Evolutionary conservation across 2,113 vertebrate species (phyloP).

Genomic region (Melospiza georgiana): DNA sequence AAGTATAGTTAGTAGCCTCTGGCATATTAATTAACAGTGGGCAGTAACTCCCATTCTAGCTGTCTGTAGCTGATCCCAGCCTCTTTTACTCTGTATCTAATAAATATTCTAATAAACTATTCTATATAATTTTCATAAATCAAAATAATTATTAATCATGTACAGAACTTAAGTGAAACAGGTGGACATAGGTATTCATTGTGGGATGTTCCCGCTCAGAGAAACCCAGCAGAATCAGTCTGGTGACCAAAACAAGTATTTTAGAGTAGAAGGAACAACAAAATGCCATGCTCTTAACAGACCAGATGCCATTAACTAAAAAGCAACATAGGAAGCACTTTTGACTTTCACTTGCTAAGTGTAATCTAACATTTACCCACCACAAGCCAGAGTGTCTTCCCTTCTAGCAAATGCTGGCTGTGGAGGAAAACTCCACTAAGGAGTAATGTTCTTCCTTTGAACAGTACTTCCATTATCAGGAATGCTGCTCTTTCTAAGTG

Average conservation of each 20-base stretch:
- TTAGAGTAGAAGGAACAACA: not conserved
- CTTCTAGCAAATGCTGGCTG: constrained; percentile 7
- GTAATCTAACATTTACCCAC: not conserved
- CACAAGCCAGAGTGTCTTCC: not conserved
- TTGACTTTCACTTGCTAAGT: not conserved
- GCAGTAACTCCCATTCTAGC: not conserved
- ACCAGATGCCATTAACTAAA: not conserved
- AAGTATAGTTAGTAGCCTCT: not conserved
- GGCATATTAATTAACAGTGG: not conserved
- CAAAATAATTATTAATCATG: not conserved
- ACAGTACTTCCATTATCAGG: constrained; percentile 57
- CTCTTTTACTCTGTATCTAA: not conserved
- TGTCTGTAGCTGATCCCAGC: not conserved
- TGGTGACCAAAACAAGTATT: not conserved
- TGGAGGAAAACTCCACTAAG: not conserved
- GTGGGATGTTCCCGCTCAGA: not conserved
- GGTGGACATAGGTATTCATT: not conserved
- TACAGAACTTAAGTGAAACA: not conserved
- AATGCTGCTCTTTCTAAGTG: constrained; percentile 4
- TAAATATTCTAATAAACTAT: not conserved
- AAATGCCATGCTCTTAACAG: not conserved
- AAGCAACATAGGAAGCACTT: constrained; percentile 23
- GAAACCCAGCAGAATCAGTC: not conserved
- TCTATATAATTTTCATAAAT: not conserved
- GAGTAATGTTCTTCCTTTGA: constrained; percentile 41